phyloP scores from a whole-genome alignment of 1,140 invertebrate genomes.

The Drosophila ficusphila region DNA sequence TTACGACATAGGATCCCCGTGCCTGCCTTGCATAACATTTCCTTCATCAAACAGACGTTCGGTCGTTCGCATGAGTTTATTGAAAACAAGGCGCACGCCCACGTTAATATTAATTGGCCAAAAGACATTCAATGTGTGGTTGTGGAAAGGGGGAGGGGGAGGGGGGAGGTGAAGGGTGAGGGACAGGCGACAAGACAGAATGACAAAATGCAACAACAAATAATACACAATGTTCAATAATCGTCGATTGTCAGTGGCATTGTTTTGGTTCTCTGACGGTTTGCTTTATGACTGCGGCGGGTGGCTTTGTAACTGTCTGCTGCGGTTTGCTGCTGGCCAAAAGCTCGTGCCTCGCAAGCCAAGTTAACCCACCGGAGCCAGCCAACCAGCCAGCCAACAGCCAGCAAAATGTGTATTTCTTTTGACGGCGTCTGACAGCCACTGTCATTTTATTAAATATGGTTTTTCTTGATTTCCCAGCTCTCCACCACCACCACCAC shows the following conservation, averaged over 20 bases:
- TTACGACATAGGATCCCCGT: slow-evolving; percentile 46
- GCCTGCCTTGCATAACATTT: slow-evolving; percentile 78
- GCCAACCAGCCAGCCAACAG: slow-evolving; percentile 6
- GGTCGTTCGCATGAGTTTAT: slow-evolving; percentile 23
- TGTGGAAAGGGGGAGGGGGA: not conserved
- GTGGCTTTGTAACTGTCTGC: slow-evolving; percentile 29
- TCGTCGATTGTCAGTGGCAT: slow-evolving; percentile 71
- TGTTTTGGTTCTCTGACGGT: slow-evolving; percentile 48
- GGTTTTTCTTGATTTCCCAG: slow-evolving; percentile 68
- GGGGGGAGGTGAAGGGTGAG: no score
- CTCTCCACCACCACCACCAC: not conserved
- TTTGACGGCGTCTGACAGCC: slow-evolving; percentile 79
- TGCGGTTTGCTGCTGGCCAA: slow-evolving; percentile 11
- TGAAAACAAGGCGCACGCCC: slow-evolving; percentile 55
- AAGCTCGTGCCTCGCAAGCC: slow-evolving; percentile 70
- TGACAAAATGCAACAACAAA: slow-evolving; percentile 76
- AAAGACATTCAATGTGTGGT: not conserved
- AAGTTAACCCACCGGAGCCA: slow-evolving; percentile 49
- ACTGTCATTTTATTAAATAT: slow-evolving; percentile 83
- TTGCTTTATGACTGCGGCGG: slow-evolving; percentile 26
- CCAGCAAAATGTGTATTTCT: slow-evolving; percentile 50
- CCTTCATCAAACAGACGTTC: slow-evolving; percentile 63
- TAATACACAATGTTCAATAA: slow-evolving; percentile 69
- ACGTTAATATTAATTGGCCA: slow-evolving; percentile 77
- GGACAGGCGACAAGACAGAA: slow-evolving; percentile 69